phyloP scores from a whole-genome alignment of 92 coral and sea anemone species.

The Phenganax stokvisi region DNA sequence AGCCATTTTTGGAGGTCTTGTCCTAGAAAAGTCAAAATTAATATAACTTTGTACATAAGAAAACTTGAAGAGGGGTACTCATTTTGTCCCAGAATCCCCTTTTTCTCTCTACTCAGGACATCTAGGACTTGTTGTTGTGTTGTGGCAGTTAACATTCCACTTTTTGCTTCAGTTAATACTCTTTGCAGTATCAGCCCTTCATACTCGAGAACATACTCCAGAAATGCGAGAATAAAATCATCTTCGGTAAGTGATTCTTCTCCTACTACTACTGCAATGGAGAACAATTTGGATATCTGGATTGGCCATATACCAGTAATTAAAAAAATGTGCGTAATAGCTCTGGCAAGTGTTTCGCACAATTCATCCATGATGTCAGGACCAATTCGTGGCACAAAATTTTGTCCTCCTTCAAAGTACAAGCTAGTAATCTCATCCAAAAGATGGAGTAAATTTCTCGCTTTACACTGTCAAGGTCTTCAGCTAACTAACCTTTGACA shows the following conservation, averaged over 20 bases:
- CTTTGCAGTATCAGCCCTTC: neutral
- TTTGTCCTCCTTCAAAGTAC: slow-evolving; percentile 37
- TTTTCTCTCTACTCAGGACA: too few species aligned
- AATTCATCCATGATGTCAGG: slow-evolving; percentile 32
- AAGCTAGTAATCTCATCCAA: slow-evolving; percentile 22
- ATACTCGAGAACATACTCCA: slow-evolving; percentile 7
- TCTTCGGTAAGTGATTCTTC: slow-evolving; percentile 7
- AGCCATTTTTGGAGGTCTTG: too few species aligned
- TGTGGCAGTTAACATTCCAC: neutral
- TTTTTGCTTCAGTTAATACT: neutral
- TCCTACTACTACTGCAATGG: neutral
- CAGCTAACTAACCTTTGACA: slow-evolving; percentile 23
- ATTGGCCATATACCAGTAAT: slow-evolving; percentile 37
- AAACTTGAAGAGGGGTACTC: too few species aligned
- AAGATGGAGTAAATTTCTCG: slow-evolving; percentile 38
- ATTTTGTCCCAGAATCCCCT: too few species aligned
- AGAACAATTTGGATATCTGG: neutral
- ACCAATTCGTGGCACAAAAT: slow-evolving; percentile 41
- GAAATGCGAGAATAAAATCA: slow-evolving; percentile 1
- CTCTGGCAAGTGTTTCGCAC: slow-evolving; percentile 36
- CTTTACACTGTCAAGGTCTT: slow-evolving; percentile 36
- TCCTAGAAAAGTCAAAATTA: too few species aligned
- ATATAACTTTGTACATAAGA: too few species aligned
- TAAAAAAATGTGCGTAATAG: slow-evolving; percentile 27
- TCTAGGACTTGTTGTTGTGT: slow-evolving; percentile 15